Percentiles rank a stretch among this genome's conserved stretches.
Conservation (phyloP, 2,888 invertebrate species). For the Papilio demoleus region DNA sequence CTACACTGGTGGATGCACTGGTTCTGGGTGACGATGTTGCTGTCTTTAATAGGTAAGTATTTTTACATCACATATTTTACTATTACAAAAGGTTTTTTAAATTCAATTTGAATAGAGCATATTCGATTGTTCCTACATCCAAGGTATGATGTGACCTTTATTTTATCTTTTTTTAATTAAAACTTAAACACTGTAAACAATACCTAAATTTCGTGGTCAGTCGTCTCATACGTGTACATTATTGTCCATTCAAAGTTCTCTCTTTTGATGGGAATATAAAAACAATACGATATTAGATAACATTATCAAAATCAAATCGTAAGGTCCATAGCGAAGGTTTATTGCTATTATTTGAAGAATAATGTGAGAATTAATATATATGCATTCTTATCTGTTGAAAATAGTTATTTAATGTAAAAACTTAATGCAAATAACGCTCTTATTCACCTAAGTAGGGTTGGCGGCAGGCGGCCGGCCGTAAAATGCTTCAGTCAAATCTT, state of each 20-base stretch:
- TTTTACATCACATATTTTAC: not conserved
- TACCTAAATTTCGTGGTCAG: not conserved
- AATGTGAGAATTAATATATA: not conserved
- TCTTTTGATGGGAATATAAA: conserved; percentile 27
- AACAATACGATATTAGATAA: conserved; percentile 26
- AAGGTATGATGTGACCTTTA: not conserved
- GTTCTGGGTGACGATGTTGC: conserved; percentile 91
- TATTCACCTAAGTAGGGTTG: too few species aligned
- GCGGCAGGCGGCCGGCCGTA: too few species aligned
- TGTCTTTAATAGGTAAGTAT: conserved; percentile 65
- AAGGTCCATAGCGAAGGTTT: conserved; percentile 1
- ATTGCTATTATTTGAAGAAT: not conserved
- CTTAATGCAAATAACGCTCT: too few species aligned
- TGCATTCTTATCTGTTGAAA: too few species aligned
- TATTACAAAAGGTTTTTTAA: too few species aligned
- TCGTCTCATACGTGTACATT: not conserved
- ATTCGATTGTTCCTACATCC: too few species aligned
- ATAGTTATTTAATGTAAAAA: too few species aligned
- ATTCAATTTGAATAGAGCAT: too few species aligned
- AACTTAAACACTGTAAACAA: conserved; percentile 13
- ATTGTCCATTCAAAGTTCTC: conserved; percentile 27
- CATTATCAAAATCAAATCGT: conserved; percentile 27
- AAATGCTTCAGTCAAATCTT: too few species aligned
- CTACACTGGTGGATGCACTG: conserved; percentile 95
- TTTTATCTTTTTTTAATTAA: not conserved